Base-by-base conservation (phyloP, 2,797 vertebrate species). In the Gymnodraco acuticeps region DNA sequence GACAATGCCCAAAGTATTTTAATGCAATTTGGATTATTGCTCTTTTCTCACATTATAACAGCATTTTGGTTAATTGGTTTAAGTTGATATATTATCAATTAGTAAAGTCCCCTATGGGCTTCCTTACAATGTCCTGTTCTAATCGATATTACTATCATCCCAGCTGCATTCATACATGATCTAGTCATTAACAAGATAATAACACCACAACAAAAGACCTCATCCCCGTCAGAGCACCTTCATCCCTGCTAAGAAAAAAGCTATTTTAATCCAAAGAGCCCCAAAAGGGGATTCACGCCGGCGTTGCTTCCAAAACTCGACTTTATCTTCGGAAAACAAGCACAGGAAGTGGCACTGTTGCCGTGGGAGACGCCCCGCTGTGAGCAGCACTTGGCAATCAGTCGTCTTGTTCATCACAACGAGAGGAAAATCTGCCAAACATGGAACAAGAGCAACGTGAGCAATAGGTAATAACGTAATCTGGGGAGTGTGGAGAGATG, bases 311-410 rank as follows among this genome's bases (percentile, higher is more conserved):
- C 38, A 47, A 47, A 27, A 38, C 33, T 78, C 31, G 31, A 68
- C 38, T 52, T 52, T 66, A 13, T 61, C 58, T 7, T 78, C 52
- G 55, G 66, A 74, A 80, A 79, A 80, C 43, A 84, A 65, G 69
- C 60, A 54, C 62, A 69, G 67, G 48, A 83, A 71, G 75, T 41
- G 52, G 55, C 52, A 17, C 23, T 0, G 70, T 86, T 87, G 78
- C 70, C 75, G 59, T 85, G 83, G 80, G 54, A 84, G 70, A 42
- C 54, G 45, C 20, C 52, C 48, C 33, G 27, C 75, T 60, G 74
- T 77, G 82, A 84, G 75, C 55, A 54, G 69, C 88, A 78, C 82
- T 87, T 66, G 45, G 69, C 80, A 90, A 88, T 91, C 86, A 89
- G 53, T 84, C 55, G 43, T 63, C 55, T 70, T 48, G 33, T 46